A percentile compares a stretch with the other conserved stretches of the same genome.
These are phyloP conservation scores for Halesus radiatus DNA, from an alignment of 1,140 invertebrate species.

Conservation along the genomic window DNA sequence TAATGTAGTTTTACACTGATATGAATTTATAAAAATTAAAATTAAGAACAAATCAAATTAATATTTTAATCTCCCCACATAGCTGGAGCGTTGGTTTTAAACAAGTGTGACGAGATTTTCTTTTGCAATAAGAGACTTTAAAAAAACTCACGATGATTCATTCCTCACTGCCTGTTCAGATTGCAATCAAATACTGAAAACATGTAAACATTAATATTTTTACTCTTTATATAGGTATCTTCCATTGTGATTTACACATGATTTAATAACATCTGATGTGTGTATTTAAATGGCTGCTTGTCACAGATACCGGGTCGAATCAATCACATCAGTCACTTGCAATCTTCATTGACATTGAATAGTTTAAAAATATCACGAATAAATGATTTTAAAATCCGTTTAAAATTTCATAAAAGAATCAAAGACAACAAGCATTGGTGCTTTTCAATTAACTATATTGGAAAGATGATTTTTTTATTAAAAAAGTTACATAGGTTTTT, in stretches of 20 bases:
- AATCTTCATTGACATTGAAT: too few species aligned
- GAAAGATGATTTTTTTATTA: too few species aligned
- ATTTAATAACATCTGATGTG: not conserved
- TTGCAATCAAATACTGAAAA: slow-evolving; percentile 10
- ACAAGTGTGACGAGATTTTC: not conserved
- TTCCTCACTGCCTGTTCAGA: not conserved
- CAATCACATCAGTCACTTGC: too few species aligned
- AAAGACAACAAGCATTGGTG: too few species aligned
- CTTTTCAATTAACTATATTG: too few species aligned
- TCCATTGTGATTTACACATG: not conserved
- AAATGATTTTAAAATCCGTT: too few species aligned
- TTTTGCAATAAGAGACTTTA: not conserved
- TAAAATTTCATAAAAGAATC: too few species aligned
- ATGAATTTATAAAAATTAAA: too few species aligned
- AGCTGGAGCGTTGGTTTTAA: not conserved
- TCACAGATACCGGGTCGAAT: too few species aligned
- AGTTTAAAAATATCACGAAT: too few species aligned
- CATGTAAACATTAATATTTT: slow-evolving; percentile 18
- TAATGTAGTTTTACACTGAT: not conserved
- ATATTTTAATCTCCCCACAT: slow-evolving; percentile 5
- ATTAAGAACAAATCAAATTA: not conserved
- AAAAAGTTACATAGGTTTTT: too few species aligned
- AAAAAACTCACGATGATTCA: slow-evolving; percentile 1
- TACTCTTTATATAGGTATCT: not conserved
- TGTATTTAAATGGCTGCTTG: not conserved